A percentile compares a stretch with the other conserved stretches of the same genome.
Evolutionary conservation across 2,888 invertebrate species (phyloP).

Genomic region (Lepidochrysops patricia): DNA sequence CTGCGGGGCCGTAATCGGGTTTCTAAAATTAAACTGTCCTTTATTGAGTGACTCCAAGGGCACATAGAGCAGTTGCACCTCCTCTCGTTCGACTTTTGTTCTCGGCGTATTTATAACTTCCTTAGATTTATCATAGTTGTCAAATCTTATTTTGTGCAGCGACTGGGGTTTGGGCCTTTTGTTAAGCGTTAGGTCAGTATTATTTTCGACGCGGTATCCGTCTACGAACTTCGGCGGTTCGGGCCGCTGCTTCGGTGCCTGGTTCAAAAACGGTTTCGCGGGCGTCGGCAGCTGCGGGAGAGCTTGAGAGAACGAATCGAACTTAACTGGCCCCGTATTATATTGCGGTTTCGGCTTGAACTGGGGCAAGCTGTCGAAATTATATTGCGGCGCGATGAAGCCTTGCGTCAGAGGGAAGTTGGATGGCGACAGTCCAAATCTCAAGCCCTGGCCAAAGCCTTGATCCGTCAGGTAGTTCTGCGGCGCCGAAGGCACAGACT

Average conservation of each 20-base stretch:
- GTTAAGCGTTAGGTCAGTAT: constrained; percentile 34
- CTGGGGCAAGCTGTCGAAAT: constrained; percentile 45
- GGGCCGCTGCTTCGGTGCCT: constrained; percentile 35
- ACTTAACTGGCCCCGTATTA: constrained; percentile 40
- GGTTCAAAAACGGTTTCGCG: constrained; percentile 42
- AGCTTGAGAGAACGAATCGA: constrained; percentile 38
- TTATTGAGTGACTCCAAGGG: constrained; percentile 82
- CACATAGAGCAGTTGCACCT: constrained; percentile 87
- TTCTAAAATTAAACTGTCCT: constrained; percentile 59
- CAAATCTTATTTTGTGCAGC: constrained; percentile 56
- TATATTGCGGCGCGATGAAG: constrained; percentile 50
- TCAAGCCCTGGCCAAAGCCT: constrained; percentile 57
- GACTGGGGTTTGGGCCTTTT: constrained; percentile 45
- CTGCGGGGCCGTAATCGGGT: constrained; percentile 39
- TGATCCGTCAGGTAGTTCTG: constrained; percentile 60
- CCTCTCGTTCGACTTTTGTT: constrained; percentile 69
- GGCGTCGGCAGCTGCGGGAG: constrained; percentile 33
- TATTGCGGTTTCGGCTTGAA: constrained; percentile 39
- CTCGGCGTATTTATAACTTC: constrained; percentile 36
- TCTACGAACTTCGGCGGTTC: constrained; percentile 56
- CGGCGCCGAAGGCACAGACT: constrained; percentile 62
- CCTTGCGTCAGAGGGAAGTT: constrained; percentile 58
- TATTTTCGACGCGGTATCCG: constrained; percentile 57
- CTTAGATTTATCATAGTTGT: constrained; percentile 43
- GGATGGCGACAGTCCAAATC: constrained; percentile 57